Evolutionary conservation across 2,113 vertebrate genomes (phyloP).

Genomic region (Anoura caudifer): DNA sequence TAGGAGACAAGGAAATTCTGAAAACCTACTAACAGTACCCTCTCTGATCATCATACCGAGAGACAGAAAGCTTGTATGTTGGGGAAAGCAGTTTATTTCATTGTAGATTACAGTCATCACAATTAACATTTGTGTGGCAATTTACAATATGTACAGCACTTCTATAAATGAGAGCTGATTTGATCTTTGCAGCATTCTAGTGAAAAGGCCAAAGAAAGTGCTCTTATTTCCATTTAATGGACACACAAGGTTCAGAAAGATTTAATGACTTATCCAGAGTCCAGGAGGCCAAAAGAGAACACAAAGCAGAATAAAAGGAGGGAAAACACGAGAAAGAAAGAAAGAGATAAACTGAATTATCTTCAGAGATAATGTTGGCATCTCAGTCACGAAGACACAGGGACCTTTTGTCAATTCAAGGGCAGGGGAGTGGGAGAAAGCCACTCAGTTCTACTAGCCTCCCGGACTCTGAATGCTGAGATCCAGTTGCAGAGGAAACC

Average conservation of each 20-base stretch:
- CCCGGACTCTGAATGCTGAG: background rate
- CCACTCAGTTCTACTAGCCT: background rate
- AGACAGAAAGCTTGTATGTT: background rate
- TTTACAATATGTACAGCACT: background rate
- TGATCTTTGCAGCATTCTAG: background rate
- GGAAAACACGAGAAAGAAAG: background rate
- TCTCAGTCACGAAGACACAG: background rate
- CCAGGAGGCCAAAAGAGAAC: background rate
- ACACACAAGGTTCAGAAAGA: background rate
- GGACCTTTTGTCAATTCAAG: background rate
- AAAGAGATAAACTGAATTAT: background rate
- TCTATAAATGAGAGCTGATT: constrained; percentile 12
- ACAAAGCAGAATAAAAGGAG: background rate
- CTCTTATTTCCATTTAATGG: background rate
- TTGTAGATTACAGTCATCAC: background rate
- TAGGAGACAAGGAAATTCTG: background rate
- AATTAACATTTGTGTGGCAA: background rate
- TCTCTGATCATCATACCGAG: background rate
- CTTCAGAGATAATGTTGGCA: background rate
- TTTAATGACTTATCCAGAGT: background rate
- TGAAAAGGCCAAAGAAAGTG: background rate
- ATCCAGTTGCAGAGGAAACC: background rate
- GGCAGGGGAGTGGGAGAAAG: background rate
- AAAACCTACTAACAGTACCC: background rate
- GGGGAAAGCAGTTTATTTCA: background rate